Conservation (phyloP, 2,888 invertebrate species). For the Ennomos fuscantarius region DNA sequence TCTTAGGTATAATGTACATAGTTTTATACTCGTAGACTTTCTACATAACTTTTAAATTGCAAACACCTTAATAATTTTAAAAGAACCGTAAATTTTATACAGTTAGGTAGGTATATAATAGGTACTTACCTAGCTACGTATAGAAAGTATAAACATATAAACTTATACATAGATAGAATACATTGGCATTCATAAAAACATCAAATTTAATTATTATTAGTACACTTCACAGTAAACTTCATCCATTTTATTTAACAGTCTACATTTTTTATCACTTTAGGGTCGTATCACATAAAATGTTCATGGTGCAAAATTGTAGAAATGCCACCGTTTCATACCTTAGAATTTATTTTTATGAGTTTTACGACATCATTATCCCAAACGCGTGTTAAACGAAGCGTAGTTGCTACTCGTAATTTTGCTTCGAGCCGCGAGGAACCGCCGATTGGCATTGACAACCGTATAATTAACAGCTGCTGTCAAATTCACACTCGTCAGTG, state of each 20-base stretch:
- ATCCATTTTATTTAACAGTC: slow-evolving; percentile 7
- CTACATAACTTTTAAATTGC: too few relatives aligned
- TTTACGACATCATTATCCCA: slow-evolving; percentile 62
- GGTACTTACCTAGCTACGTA: too few relatives aligned
- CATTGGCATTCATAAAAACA: too few relatives aligned
- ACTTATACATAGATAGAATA: too few relatives aligned
- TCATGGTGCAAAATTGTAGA: slow-evolving; percentile 38
- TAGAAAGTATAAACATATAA: too few relatives aligned
- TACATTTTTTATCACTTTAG: slow-evolving; percentile 9
- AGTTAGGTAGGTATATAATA: too few relatives aligned
- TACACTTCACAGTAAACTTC: background rate
- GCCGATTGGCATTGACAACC: slow-evolving; percentile 60
- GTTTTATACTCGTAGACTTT: too few relatives aligned
- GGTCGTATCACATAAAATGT: slow-evolving; percentile 14
- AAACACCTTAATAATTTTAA: too few relatives aligned
- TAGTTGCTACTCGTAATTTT: slow-evolving; percentile 63
- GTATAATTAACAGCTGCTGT: slow-evolving; percentile 78
- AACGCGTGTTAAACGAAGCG: slow-evolving; percentile 64
- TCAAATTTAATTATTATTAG: too few relatives aligned
- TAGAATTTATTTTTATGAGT: slow-evolving; percentile 49
- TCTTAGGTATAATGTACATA: too few relatives aligned
- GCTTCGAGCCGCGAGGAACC: slow-evolving; percentile 57
- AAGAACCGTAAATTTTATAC: too few relatives aligned
- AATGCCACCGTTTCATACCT: slow-evolving; percentile 46
- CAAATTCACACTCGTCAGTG: slow-evolving; percentile 72